Base-by-base conservation (phyloP, 2,888 invertebrate genomes). In the Cerceris rybyensis region DNA sequence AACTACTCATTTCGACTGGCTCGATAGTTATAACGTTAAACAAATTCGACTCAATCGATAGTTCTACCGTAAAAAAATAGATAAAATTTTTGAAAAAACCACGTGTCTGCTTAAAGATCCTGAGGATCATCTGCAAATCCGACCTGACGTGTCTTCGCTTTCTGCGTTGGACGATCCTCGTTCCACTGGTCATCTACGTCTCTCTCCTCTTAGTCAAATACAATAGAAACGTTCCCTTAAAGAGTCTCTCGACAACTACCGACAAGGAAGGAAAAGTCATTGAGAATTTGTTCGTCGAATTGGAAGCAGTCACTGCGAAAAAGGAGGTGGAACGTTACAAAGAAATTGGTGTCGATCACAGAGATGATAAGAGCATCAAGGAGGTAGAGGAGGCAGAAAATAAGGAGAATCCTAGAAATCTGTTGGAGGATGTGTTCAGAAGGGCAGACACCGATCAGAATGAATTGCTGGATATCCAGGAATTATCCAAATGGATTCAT, bases 401-500 rank as follows among this genome's bases (percentile, higher is more conserved):
- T 46, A 72, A 75, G 6, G 87, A 88, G 42, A 84, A 88, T 67
- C 88, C 90, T 1, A 82, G 81, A 54, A 78, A 59, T 1, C 76
- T 91, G 5, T 76, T 92, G 8, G 89, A 90, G 52, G 88, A 89
- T 16, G 88, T 91, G n/a, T 92, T 92, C 61, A 81, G 75, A 0
- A 95, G 95, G 79, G 96, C 95, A 7, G 96, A 96, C 87, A 92
- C 91, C 13, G 94, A 95, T 88, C 92, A 92, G 54, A 94, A 95
- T 86, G 91, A 93, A 5, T 93, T 93, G 59, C 88, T 96, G 59
- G 94, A 94, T 79, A 94, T 94, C 17, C 94, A 94, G 81, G 96
- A 96, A 90, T 86, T 96, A 68, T 93, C 95, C 0, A 93, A 93
- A 81, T 96, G 95, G 93, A 96, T 96, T 43, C 94, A 95, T 80